phyloP scores from a whole-genome alignment of 2,888 invertebrate species.

The Chaetogeoica ovagalla region DNA sequence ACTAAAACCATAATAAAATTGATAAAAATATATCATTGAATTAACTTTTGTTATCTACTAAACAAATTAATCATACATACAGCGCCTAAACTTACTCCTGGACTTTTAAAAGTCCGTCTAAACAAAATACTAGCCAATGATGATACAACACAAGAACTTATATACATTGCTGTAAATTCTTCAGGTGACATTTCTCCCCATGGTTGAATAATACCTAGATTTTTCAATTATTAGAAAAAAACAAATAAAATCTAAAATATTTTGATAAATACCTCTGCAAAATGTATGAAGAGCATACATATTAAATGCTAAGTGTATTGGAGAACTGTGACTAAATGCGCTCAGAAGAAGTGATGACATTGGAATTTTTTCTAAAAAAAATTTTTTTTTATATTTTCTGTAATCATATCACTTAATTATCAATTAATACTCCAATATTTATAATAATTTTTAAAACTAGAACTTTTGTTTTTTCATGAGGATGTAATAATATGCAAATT shows the following conservation, averaged over 20 bases:
- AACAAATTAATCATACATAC: slow-evolving; percentile 64
- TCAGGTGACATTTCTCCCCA: slow-evolving; percentile 73
- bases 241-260: neutral
- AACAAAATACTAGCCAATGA: slow-evolving; percentile 81
- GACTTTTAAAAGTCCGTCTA: slow-evolving; percentile 71
- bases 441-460: too few relatives aligned
- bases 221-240: slow-evolving; percentile 54
- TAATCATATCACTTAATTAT: neutral
- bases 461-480: too few relatives aligned
- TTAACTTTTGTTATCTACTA: neutral
- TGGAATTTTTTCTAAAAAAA: slow-evolving; percentile 66
- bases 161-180: slow-evolving; percentile 87
- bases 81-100: slow-evolving; percentile 86
- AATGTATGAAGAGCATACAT: slow-evolving; percentile 96
- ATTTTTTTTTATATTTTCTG: slow-evolving; percentile 11
- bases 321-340: slow-evolving; percentile 90
- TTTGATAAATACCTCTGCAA: slow-evolving; percentile 62
- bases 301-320: slow-evolving; percentile 85
- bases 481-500: too few relatives aligned
- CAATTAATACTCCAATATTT: too few relatives aligned
- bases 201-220: slow-evolving; percentile 69
- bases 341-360: slow-evolving; percentile 90
- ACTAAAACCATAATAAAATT: slow-evolving; percentile 65
- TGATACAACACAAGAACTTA: slow-evolving; percentile 84
- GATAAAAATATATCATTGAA: neutral